Base-by-base conservation (phyloP, 2,797 vertebrate species). In the Neomorphus geoffroyi region DNA sequence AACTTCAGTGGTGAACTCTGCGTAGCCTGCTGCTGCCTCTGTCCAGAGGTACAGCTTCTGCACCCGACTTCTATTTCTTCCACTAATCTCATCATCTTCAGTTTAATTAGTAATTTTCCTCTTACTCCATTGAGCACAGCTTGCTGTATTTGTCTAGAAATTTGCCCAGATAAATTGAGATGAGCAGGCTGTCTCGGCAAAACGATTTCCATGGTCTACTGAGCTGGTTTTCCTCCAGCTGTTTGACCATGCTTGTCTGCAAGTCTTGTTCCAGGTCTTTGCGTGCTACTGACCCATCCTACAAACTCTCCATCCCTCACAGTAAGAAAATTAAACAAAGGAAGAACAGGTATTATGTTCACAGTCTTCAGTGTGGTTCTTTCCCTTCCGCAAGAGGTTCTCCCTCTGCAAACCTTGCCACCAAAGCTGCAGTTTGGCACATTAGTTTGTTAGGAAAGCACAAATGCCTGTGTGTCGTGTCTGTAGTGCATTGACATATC, bases 71-170 rank as follows among this genome's bases (percentile, higher is more conserved):
- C 66, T 92, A 18, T 94, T 94, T 88, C 80, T 92, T 94, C 67
- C 64, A 28, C 77, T 94, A 93, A 92, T 94, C 92, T 90, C 80
- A 14, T 86, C 80, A 83, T 75, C 86, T 94, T 92, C 80, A 88
- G 90, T 93, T 94, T 96, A 94, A 86, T 96, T 95, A 94, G 86
- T 70, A 82, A 90, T 93, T 81, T 90, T 28, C 67, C 83, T 41
- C 43, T 60, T 89, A 92, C 74, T 81, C 60, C 83, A 73, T 15
- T 86, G 83, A 94, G 92, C 92, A 92, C 92, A 95, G 92, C 90
- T 96, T 93, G 90, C 83, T 9, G 66, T 80, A 77, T 92, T 96
- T 94, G 80, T 94, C 85, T 88, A 56, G 88, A 95, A 93, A 81
- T 93, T 86, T 91, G 93, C 86, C 73, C 72, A 62, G 90, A 86